These are phyloP conservation scores for Mastigias papua DNA, from an alignment of 30 jellyfish, hydroid and myxozoan species.

Conservation along the genomic window DNA sequence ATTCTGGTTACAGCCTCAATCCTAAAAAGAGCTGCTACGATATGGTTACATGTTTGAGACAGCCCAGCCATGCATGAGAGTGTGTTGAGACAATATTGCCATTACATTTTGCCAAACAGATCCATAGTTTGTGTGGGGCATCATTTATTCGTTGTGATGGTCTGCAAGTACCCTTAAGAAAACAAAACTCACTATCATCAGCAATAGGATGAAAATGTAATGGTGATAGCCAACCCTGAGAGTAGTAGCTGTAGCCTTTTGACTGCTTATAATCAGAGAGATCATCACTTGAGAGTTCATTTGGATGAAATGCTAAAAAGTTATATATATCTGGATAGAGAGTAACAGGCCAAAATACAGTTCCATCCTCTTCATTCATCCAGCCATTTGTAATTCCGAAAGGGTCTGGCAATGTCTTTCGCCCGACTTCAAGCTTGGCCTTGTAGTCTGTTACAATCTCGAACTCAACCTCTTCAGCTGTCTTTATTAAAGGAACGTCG, in stretches of 20 bases:
- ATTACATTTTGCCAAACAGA: constrained; percentile 14
- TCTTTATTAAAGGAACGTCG: constrained; percentile 17
- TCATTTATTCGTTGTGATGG: constrained; percentile 70
- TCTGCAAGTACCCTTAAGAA: constrained; percentile 62
- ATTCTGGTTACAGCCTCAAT: constrained; percentile 76
- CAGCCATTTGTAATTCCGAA: constrained; percentile 50
- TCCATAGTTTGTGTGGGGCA: constrained; percentile 69
- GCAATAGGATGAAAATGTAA: constrained; percentile 18
- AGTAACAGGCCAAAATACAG: constrained; percentile 54
- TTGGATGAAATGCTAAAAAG: constrained; percentile 32
- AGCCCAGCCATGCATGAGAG: constrained; percentile 88
- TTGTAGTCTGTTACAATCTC: constrained; percentile 37
- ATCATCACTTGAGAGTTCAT: constrained; percentile 27
- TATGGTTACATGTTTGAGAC: constrained; percentile 78
- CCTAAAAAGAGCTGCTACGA: constrained; percentile 82
- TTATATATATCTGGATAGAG: constrained; percentile 35
- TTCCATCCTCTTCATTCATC: constrained; percentile 55
- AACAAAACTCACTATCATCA: constrained; percentile 36
- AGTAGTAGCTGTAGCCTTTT: constrained; percentile 48
- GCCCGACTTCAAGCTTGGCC: constrained; percentile 13
- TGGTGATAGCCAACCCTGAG: constrained; percentile 32
- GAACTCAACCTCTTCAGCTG: constrained; percentile 51
- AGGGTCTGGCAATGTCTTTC: constrained; percentile 37
- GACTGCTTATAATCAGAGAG: constrained; percentile 47
- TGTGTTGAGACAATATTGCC: constrained; percentile 56